phyloP scores from a whole-genome alignment of 2,888 invertebrate species.

The Megamerina dolium region DNA sequence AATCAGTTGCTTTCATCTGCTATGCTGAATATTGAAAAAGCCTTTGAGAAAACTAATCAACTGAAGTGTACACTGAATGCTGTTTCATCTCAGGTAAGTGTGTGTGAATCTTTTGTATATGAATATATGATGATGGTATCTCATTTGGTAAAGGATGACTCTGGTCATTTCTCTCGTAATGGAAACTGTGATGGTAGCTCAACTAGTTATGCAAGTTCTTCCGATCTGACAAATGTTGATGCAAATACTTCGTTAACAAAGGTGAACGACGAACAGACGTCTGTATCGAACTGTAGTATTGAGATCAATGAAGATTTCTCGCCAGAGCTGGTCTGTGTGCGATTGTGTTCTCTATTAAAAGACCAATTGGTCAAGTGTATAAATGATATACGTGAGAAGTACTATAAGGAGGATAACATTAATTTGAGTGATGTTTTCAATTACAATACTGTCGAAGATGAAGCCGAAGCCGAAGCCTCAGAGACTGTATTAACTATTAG shows the following conservation, averaged over 20 bases:
- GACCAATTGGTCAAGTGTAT: constrained; percentile 73
- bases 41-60: constrained; percentile 33
- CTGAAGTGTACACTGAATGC: constrained; percentile 15
- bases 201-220: constrained; percentile 36
- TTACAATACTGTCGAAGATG: too few relatives aligned
- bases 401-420: constrained; percentile 28
- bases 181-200: constrained; percentile 36
- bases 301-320: constrained; percentile 36
- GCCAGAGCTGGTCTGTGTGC: constrained; percentile 59
- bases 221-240: constrained; percentile 33
- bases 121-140: neutral
- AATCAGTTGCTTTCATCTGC: constrained; percentile 34
- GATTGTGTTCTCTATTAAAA: constrained; percentile 72
- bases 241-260: constrained; percentile 26
- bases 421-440: constrained; percentile 32
- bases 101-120: neutral
- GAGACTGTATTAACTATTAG: too few relatives aligned
- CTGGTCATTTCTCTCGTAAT: constrained; percentile 43
- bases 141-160: constrained; percentile 32
- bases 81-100: constrained; percentile 13
- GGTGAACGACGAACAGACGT: constrained; percentile 30
- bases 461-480: constrained; percentile 15
- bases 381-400: constrained; percentile 53
- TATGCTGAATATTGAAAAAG: constrained; percentile 36
- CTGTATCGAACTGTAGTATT: constrained; percentile 32